Base-by-base conservation (phyloP, 2,113 vertebrate genomes). In the Pleuronectes platessa region DNA sequence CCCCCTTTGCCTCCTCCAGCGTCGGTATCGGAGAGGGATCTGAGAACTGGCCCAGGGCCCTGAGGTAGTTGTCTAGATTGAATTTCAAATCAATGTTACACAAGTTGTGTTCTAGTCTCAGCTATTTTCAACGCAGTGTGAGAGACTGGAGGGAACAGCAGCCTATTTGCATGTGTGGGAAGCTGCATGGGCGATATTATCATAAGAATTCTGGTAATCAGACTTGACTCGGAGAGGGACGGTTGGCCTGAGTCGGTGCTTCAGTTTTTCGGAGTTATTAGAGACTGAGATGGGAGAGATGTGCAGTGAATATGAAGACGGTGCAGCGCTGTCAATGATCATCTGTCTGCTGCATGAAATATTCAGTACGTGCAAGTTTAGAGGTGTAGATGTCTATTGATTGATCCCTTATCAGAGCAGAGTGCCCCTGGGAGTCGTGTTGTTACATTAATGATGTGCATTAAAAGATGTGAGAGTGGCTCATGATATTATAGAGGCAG, bases 71-170 rank as follows among this genome's bases (percentile, higher is more conserved):
- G 85, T 80, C 79, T 35, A 68, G 86, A 90, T 89, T 88, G 88
- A 90, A 91, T 91, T 91, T 90, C 81, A 91, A 90, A 92, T 90
- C 83, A 73, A 62, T 88, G 86, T 88, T 89, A 77, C 89, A 90
- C 89, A 88, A 89, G 83, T 88, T 84, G 76, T 82, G 77, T 86
- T 88, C 80, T 54, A 74, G 82, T 75, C 62, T 78, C 72, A 71
- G 87, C 76, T 88, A 85, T 87, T 89, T 92, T 73, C 74, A 86
- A 81, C 84, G 68, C 68, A 17, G 85, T 71, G 68, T 70, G 78
- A 88, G 84, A 83, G 49, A 65, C 68, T 61, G 75, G 71, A 78
- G 84, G 79, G 77, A 71, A 72, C 84, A 35, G 82, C 78, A 49
- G 84, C 76, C 81, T 76, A 85, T 89, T 83, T 84, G 74, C 81